Evolutionary conservation across 2,113 vertebrate species (phyloP), one percentile per base, ranked within the genome.

Genomic region (Dromaius novaehollandiae): DNA sequence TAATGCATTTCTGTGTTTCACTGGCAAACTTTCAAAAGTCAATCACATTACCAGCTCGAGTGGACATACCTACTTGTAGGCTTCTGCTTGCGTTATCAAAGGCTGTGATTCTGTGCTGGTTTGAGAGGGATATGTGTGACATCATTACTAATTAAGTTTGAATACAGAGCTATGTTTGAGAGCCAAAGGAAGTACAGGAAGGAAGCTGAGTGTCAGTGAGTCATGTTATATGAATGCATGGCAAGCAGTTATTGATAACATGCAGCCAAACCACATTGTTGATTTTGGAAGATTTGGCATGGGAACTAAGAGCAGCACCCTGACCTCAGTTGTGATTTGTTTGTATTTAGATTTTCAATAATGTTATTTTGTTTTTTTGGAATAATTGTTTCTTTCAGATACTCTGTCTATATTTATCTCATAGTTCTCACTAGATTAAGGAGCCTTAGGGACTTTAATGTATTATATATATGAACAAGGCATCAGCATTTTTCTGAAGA

Each of bases 241-340:
- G 97, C 89, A 36, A 95, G 94, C 75, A 46, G 88, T 95, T 94
- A 96, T 96, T 97, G 96, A 98, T 97, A 97, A 93, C 94, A 93
- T 93, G 83, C 95, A 97, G 93, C 91, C 95, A 97, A 97, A 95
- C 96, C 94, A 93, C 97, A 97, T 28, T 98, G 98, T 98, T 98
- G 98, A 97, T 96, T 97, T 97, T 98, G 98, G 97, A 98, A 95
- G 95, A 96, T 97, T 95, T 98, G 93, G 96, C 88, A 69, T 98
- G 98, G 97, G 98, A 98, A 98, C 95, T 95, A 83, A 89, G 89
- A 93, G 94, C 88, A 91, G 65, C 92, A 64, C 94, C 68, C 78
- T 97, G 96, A 97, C 92, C 91, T 95, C 86, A 71, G 87, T 48
- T 82, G 81, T 1, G 4, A 93, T 97, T 96, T 95, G 80, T 97